Conservation (phyloP, 2,113 vertebrate species). For the Leucoraja erinaceus region DNA sequence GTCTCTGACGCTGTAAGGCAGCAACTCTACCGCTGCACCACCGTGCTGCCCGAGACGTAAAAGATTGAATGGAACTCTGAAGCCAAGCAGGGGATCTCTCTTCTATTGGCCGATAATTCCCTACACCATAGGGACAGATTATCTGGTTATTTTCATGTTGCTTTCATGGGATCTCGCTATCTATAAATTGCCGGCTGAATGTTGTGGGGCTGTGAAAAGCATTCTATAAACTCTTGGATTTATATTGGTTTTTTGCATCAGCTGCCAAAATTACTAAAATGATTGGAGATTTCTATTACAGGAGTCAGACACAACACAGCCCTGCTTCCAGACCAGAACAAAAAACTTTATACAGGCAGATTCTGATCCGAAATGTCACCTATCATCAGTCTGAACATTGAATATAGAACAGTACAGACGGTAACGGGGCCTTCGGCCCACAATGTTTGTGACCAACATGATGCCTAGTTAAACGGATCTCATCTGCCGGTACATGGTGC, state of each 20-base stretch:
- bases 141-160: neutral
- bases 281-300: neutral
- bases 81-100: neutral
- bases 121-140: neutral
- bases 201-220: neutral
- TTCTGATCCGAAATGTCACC: too few relatives aligned
- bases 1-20: too few relatives aligned
- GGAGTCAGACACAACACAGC: neutral
- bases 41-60: neutral
- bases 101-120: neutral
- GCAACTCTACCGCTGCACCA: too few relatives aligned
- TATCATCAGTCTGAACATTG: too few relatives aligned
- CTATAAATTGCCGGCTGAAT: neutral
- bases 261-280: neutral
- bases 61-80: neutral
- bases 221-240: neutral
- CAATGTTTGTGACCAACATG: too few relatives aligned
- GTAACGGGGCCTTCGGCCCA: too few relatives aligned
- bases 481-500: too few relatives aligned
- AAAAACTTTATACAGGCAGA: neutral
- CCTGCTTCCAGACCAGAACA: neutral
- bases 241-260: neutral
- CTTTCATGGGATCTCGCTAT: neutral
- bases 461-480: too few relatives aligned
- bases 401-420: too few relatives aligned